Percentiles rank a stretch among this genome's conserved stretches.
phyloP scores from a whole-genome alignment of 2,113 vertebrate species.

The Notechis scutatus region DNA sequence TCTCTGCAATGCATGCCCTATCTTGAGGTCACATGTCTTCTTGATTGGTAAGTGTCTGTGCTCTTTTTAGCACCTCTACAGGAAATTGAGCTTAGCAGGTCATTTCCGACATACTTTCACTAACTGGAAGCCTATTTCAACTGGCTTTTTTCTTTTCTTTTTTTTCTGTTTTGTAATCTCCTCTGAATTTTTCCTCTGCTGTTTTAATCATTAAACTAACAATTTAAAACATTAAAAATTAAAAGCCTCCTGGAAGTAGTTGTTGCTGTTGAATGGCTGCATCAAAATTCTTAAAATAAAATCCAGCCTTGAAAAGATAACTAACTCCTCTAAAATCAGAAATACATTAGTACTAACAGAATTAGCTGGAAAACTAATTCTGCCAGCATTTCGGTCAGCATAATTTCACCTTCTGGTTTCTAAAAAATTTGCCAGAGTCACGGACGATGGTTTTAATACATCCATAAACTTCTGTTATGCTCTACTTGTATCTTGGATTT shows the following conservation, averaged over 20 bases:
- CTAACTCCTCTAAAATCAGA: not conserved
- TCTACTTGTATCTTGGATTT: not conserved
- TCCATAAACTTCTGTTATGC: not conserved
- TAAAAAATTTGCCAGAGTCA: not conserved
- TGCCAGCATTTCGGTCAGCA: not conserved
- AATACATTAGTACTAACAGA: not conserved
- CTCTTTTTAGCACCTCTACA: not conserved
- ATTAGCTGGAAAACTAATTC: not conserved
- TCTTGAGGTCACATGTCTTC: not conserved
- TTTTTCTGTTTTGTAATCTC: not conserved
- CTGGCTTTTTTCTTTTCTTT: not conserved
- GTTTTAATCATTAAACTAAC: slow-evolving; percentile 1
- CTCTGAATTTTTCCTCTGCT: not conserved
- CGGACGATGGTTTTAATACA: not conserved
- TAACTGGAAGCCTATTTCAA: not conserved
- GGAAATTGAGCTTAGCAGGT: not conserved
- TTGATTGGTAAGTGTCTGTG: not conserved
- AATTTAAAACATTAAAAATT: not conserved
- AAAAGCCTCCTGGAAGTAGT: not conserved
- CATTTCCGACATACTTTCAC: not conserved
- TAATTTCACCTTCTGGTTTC: not conserved
- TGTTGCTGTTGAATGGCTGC: not conserved
- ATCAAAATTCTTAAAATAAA: not conserved
- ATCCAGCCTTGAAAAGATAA: not conserved
- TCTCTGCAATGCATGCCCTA: not conserved